These are phyloP conservation scores for Manacus vitellinus DNA, from an alignment of 2,113 vertebrate genomes.

Conservation along the genomic window DNA sequence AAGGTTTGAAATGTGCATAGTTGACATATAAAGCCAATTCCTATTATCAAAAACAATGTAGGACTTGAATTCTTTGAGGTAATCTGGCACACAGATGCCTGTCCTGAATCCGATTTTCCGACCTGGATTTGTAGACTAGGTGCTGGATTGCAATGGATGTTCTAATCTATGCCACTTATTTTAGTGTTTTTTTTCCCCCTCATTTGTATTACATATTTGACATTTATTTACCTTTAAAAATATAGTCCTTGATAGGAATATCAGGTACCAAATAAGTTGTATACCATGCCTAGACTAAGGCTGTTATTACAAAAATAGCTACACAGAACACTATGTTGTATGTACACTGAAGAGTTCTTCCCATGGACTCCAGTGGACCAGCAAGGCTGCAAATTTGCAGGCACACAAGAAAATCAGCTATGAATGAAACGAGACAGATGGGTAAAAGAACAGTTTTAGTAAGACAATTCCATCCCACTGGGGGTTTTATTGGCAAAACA, in stretches of 20 bases:
- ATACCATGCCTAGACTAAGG: neutral
- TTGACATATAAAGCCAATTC: neutral
- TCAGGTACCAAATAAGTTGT: neutral
- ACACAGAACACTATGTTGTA: neutral
- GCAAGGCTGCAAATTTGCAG: neutral
- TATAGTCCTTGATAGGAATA: neutral
- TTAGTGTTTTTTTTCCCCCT: neutral
- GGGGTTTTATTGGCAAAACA: constrained; percentile 13
- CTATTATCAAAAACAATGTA: neutral
- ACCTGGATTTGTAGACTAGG: neutral
- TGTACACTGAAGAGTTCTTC: neutral
- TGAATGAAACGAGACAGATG: neutral
- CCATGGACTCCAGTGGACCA: neutral
- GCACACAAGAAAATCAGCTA: neutral
- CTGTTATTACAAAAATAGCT: neutral
- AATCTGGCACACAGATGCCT: neutral
- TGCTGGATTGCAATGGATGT: neutral
- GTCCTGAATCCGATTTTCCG: neutral
- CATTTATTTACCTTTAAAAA: neutral
- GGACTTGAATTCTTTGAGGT: neutral
- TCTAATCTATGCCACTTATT: neutral
- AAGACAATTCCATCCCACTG: neutral
- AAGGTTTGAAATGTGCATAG: neutral
- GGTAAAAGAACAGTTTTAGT: neutral
- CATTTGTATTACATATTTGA: neutral